A percentile compares a stretch with the other conserved stretches of the same genome.
These are phyloP conservation scores for Eudyptes chrysolophus DNA, from an alignment of 2,113 vertebrate genomes.

Conservation along the genomic window DNA sequence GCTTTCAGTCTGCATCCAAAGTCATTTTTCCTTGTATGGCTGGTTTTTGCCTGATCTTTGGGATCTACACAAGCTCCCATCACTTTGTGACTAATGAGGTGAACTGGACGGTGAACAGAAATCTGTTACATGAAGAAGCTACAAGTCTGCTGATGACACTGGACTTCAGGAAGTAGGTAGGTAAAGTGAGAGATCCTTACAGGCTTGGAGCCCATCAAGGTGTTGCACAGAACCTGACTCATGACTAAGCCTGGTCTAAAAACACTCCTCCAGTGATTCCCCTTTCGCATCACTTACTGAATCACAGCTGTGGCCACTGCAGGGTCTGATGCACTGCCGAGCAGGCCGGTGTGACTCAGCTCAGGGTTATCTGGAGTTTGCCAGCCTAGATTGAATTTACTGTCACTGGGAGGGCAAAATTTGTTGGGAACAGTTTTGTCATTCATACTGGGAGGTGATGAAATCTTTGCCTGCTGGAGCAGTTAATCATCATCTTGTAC, in stretches of 20 bases:
- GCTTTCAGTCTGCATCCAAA: not conserved
- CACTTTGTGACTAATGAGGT: not conserved
- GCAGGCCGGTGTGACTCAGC: slow-evolving; percentile 3
- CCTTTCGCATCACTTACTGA: not conserved
- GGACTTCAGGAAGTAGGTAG: not conserved
- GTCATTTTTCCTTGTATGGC: not conserved
- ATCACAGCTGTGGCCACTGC: not conserved
- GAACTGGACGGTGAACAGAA: not conserved
- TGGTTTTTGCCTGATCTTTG: not conserved
- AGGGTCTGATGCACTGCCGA: not conserved
- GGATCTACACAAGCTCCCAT: not conserved
- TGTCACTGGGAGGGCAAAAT: slow-evolving; percentile 3
- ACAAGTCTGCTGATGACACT: not conserved
- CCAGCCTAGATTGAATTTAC: slow-evolving; percentile 40
- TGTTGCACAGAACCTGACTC: not conserved
- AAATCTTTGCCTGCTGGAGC: slow-evolving; percentile 17
- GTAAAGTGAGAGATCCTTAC: not conserved
- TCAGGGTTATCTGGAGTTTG: slow-evolving; percentile 28
- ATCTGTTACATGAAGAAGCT: not conserved
- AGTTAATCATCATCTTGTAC: not conserved
- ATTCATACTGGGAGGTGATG: slow-evolving; percentile 11
- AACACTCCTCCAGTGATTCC: not conserved
- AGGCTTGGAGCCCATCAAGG: not conserved
- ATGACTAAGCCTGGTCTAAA: not conserved
- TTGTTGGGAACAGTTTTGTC: slow-evolving; percentile 50